Evolutionary conservation across 2,888 invertebrate species (phyloP).

Genomic region (Odontocolon sp.): DNA sequence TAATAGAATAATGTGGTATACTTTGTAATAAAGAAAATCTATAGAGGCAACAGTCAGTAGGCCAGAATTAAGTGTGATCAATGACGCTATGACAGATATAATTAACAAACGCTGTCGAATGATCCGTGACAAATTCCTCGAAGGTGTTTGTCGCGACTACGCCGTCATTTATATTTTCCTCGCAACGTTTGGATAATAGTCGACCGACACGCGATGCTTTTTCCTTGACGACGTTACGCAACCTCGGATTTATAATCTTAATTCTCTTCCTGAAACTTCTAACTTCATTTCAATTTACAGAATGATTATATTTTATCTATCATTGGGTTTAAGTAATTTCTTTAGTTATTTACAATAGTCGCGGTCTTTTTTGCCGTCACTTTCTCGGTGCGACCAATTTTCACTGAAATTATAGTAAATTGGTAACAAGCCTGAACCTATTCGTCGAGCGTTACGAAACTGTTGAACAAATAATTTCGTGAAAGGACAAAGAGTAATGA

Average conservation of each 20-base stretch:
- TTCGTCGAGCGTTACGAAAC: conserved; percentile 6
- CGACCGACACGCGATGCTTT: conserved; percentile 53
- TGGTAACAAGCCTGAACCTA: not conserved
- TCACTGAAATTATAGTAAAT: not conserved
- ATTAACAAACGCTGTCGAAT: conserved; percentile 47
- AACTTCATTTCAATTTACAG: conserved; percentile 39
- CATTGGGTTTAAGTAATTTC: conserved; percentile 6
- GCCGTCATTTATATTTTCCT: not conserved
- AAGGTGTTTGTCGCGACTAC: conserved; percentile 16
- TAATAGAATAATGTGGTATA: too few species aligned
- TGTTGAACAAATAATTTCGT: not conserved
- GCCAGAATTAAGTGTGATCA: conserved; percentile 16
- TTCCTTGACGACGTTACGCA: conserved; percentile 39
- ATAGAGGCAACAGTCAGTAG: too few species aligned
- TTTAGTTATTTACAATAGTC: conserved; percentile 28
- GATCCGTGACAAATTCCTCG: conserved; percentile 38
- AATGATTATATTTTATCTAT: conserved; percentile 9
- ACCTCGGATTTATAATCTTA: conserved; percentile 46
- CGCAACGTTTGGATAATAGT: conserved; percentile 27
- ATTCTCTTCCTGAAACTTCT: conserved; percentile 40
- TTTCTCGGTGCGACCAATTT: conserved; percentile 16
- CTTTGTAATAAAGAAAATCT: not conserved
- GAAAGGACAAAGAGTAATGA: not conserved
- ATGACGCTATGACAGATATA: conserved; percentile 33
- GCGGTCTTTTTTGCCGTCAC: not conserved